phyloP scores from a whole-genome alignment of 2,797 vertebrate species.

The Intellagama lesueurii region DNA sequence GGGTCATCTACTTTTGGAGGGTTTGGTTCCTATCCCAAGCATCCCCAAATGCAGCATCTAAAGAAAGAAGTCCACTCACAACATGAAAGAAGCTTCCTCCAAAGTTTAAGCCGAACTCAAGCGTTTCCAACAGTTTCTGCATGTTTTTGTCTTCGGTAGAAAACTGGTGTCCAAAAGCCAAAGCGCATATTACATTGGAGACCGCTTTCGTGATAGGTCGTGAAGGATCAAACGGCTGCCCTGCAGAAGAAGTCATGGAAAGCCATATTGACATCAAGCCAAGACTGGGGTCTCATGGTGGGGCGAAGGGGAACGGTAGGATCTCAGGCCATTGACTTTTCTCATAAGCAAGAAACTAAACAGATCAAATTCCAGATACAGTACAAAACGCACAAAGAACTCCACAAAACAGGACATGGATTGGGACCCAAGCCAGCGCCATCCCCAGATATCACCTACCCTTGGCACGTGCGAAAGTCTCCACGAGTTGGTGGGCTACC shows the following conservation, averaged over 20 bases:
- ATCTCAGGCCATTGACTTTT: too few relatives aligned
- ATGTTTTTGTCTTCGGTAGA: constrained; percentile 31
- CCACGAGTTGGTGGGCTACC: neutral
- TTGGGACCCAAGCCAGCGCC: too few relatives aligned
- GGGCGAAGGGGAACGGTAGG: too few relatives aligned
- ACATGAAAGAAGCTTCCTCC: neutral
- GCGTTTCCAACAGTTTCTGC: constrained; percentile 16
- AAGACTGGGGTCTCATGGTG: too few relatives aligned
- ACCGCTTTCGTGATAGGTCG: constrained; percentile 25
- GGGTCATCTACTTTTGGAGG: too few relatives aligned
- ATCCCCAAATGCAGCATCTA: too few relatives aligned
- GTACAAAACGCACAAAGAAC: too few relatives aligned
- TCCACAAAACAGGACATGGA: too few relatives aligned
- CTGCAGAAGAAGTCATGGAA: constrained; percentile 36
- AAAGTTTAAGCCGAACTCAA: neutral
- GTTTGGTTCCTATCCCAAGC: too few relatives aligned
- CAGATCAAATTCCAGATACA: too few relatives aligned
- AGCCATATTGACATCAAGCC: neutral
- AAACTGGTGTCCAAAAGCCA: constrained; percentile 33
- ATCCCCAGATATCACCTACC: neutral
- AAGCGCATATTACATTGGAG: constrained; percentile 49
- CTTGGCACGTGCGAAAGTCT: neutral
- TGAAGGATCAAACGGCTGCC: constrained; percentile 55
- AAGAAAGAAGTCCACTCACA: neutral
- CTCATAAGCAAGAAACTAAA: too few relatives aligned